Conservation (phyloP, 2,113 vertebrate genomes). For the Chrysochloris asiatica region DNA sequence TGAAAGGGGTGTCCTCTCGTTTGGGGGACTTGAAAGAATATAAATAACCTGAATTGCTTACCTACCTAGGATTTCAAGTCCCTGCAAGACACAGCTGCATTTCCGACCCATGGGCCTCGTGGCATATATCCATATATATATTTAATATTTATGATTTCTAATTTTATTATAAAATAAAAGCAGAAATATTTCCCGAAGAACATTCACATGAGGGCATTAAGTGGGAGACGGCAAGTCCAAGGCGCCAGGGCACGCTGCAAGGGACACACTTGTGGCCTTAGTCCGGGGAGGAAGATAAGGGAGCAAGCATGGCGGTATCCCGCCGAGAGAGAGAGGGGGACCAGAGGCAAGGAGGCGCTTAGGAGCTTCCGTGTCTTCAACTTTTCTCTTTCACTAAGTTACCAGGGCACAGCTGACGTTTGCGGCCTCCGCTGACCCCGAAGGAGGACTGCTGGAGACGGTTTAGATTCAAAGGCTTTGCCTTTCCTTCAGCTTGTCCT, state of each 20-base stretch:
- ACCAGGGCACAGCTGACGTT: slow-evolving; percentile 37
- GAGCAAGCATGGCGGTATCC: background rate
- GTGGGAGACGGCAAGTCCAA: slow-evolving; percentile 61
- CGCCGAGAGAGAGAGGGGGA: background rate
- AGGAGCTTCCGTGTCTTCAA: too few species aligned
- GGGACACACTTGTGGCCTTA: background rate
- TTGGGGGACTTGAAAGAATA: background rate
- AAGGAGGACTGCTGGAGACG: background rate
- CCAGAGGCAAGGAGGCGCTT: too few species aligned
- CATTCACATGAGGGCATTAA: slow-evolving; percentile 86
- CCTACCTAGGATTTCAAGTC: background rate
- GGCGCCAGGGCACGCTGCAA: slow-evolving; percentile 14
- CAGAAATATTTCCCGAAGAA: slow-evolving; percentile 88
- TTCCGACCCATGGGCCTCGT: background rate
- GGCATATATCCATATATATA: slow-evolving; percentile 58
- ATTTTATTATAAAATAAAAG: slow-evolving; percentile 94
- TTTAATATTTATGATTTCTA: slow-evolving; percentile 84
- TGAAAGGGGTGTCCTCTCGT: background rate
- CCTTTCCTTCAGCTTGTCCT: background rate
- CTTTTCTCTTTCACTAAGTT: slow-evolving; percentile 37
- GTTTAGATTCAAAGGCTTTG: background rate
- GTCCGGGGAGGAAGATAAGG: background rate
- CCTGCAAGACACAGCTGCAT: slow-evolving; percentile 38
- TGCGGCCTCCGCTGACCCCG: background rate
- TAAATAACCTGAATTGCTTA: background rate